Evolutionary conservation across 2,113 vertebrate species (phyloP).

Genomic region (Haemorhous mexicanus): DNA sequence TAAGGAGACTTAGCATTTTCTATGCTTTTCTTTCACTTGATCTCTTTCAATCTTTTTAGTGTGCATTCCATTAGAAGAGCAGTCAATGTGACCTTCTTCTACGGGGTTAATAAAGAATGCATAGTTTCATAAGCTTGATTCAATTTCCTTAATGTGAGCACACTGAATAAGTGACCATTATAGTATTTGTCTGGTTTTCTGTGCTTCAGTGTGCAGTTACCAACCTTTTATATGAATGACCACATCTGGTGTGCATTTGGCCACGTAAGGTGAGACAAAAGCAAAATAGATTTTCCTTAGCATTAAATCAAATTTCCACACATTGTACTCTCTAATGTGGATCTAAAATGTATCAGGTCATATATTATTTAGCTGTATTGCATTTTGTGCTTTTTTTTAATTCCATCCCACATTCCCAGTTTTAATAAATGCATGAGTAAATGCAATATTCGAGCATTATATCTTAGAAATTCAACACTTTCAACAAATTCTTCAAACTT

Average conservation of each 20-base stretch:
- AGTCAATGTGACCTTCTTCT: constrained; percentile 59
- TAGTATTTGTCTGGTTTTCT: constrained; percentile 59
- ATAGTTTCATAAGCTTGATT: constrained; percentile 70
- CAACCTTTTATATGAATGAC: constrained; percentile 68
- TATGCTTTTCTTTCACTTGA: constrained; percentile 9
- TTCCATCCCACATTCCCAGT: constrained; percentile 54
- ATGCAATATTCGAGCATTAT: constrained; percentile 71
- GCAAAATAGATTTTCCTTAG: constrained; percentile 75
- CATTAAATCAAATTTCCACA: constrained; percentile 77
- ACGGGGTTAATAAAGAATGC: constrained; percentile 73
- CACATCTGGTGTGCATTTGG: constrained; percentile 75
- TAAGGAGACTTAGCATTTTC: not conserved
- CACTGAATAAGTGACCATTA: constrained; percentile 68
- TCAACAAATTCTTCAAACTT: constrained; percentile 76
- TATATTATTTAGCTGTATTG: constrained; percentile 75
- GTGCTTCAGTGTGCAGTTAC: constrained; percentile 48
- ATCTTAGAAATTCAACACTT: constrained; percentile 74
- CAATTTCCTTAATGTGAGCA: constrained; percentile 73
- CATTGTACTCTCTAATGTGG: constrained; percentile 67
- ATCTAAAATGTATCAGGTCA: constrained; percentile 71
- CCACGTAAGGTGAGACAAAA: constrained; percentile 75
- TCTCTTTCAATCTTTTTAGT: constrained; percentile 36
- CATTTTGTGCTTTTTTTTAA: constrained; percentile 61
- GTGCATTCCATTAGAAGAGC: constrained; percentile 59
- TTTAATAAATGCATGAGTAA: constrained; percentile 78